Conservation (phyloP, 2,888 invertebrate genomes). For the Tubiluchus corallicola region DNA sequence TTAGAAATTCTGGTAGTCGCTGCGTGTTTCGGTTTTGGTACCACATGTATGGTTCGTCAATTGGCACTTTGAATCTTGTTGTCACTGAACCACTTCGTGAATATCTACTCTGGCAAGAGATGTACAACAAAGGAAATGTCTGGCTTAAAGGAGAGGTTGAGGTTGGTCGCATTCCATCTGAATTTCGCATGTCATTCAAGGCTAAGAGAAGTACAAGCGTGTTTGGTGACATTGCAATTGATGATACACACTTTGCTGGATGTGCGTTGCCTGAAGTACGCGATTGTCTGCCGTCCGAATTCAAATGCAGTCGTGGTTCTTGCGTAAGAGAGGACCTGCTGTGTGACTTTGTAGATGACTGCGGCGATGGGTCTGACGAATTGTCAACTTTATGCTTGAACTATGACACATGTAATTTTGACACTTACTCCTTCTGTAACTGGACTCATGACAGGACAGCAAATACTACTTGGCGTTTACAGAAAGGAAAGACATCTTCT, state of each 20-base stretch:
- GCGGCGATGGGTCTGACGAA: background rate
- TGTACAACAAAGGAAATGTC: background rate
- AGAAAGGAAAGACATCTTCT: background rate
- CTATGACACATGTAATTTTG: slow-evolving; percentile 3
- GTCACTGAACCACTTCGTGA: no score
- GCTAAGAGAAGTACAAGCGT: slow-evolving; percentile 17
- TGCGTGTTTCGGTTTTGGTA: slow-evolving; percentile 15
- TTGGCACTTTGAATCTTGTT: slow-evolving; percentile 1
- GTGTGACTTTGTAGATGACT: slow-evolving; percentile 1
- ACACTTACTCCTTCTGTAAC: background rate
- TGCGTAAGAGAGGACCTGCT: background rate
- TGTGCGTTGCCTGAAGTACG: slow-evolving; percentile 11
- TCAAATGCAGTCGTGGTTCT: background rate
- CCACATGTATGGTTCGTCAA: slow-evolving; percentile 13
- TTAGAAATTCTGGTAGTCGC: background rate
- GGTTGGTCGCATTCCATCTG: slow-evolving; percentile 19
- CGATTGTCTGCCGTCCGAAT: background rate
- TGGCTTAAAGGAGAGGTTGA: slow-evolving; percentile 16
- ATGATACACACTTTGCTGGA: slow-evolving; percentile 10
- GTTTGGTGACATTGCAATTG: slow-evolving; percentile 12
- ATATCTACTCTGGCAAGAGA: background rate
- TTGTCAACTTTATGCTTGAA: background rate
- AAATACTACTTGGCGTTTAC: background rate
- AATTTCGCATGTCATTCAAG: slow-evolving; percentile 18
- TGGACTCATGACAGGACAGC: background rate